Conservation (phyloP, 2,797 vertebrate genomes). For the Sciaenops ocellatus region DNA sequence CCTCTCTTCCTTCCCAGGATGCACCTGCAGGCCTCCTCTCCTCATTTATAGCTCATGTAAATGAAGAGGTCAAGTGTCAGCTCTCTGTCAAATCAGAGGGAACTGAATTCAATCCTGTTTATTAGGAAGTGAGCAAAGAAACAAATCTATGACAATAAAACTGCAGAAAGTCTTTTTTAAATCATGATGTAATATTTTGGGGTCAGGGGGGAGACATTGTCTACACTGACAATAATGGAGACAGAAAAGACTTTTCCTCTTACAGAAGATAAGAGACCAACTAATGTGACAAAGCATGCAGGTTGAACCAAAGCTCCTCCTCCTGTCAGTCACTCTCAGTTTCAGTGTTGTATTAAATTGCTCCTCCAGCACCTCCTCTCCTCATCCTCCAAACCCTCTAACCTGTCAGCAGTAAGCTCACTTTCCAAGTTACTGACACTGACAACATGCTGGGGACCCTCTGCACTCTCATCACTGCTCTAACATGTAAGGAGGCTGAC, state of each 20-base stretch:
- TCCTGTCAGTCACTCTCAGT: constrained; percentile 32
- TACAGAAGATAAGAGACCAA: background rate
- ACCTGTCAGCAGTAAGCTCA: too few relatives aligned
- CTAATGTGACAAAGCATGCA: background rate
- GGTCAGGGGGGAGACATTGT: too few relatives aligned
- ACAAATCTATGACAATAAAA: too few relatives aligned
- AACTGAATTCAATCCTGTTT: background rate
- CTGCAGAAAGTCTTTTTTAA: too few relatives aligned
- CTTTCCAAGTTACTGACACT: too few relatives aligned
- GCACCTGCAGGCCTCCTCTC: constrained; percentile 48
- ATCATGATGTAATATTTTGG: too few relatives aligned
- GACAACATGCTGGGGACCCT: constrained; percentile 62
- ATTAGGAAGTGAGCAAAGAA: too few relatives aligned
- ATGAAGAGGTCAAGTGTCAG: constrained; percentile 21
- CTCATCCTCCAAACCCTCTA: too few relatives aligned
- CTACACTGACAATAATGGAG: too few relatives aligned
- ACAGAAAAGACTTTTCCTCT: background rate
- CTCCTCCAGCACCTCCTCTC: too few relatives aligned
- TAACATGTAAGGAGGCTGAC: constrained; percentile 50
- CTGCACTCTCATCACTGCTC: constrained; percentile 62
- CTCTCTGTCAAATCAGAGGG: background rate
- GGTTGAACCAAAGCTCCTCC: constrained; percentile 14
- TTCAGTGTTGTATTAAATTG: too few relatives aligned
- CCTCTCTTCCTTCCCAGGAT: constrained; percentile 34
- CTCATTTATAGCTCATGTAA: constrained; percentile 39